phyloP scores from a whole-genome alignment of 2,113 vertebrate species.

The Oceanites oceanicus region DNA sequence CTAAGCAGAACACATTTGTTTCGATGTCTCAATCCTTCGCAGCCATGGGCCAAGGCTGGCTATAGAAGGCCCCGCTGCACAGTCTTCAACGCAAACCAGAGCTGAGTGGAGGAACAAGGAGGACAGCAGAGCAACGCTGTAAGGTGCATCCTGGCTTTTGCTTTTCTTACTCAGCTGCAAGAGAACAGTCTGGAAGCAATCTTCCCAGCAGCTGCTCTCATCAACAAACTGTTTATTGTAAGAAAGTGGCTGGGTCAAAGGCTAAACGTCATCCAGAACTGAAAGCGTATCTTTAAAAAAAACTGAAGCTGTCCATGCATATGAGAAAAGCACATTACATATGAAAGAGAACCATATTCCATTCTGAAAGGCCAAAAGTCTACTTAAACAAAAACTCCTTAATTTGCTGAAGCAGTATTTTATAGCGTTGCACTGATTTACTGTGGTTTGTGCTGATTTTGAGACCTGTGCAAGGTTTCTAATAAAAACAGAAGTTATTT shows the following conservation, averaged over 20 bases:
- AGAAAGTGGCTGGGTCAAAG: slow-evolving; percentile 83
- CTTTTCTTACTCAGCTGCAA: not conserved
- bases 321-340: slow-evolving; percentile 23
- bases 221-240: slow-evolving; percentile 86
- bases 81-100: not conserved
- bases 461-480: not conserved
- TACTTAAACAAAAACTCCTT: not conserved
- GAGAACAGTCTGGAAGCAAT: slow-evolving; percentile 86
- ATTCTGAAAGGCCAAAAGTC: not conserved
- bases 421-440: not conserved
- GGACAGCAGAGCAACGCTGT: not conserved
- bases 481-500: not conserved
- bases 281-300: slow-evolving; percentile 67
- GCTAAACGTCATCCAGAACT: slow-evolving; percentile 73
- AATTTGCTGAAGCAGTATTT: not conserved
- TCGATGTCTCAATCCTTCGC: not conserved
- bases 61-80: not conserved
- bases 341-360: not conserved
- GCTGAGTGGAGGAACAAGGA: not conserved
- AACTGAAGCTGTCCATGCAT: not conserved
- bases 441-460: not conserved
- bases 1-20: not conserved
- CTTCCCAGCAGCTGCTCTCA: slow-evolving; percentile 80
- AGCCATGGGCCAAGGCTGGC: not conserved
- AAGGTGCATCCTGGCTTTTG: slow-evolving; percentile 36